phyloP scores from a whole-genome alignment of 2,888 invertebrate species.

The Candidula unifasciata region DNA sequence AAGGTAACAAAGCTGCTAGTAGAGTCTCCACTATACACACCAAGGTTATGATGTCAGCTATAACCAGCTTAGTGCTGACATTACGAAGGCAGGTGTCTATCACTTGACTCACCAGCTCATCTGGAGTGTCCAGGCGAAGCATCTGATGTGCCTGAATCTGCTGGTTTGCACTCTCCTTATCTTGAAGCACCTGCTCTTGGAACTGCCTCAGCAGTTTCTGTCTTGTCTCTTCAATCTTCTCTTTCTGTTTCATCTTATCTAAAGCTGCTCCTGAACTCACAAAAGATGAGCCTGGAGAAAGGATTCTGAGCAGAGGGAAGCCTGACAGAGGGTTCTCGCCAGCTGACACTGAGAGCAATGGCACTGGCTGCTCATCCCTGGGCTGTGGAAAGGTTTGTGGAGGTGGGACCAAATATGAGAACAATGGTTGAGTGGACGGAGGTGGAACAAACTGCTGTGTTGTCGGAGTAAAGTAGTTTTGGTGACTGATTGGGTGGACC shows the following conservation, averaged over 20 bases:
- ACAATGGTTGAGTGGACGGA: slow-evolving; percentile 2
- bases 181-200: slow-evolving; percentile 50
- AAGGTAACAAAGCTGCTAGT: too few relatives aligned
- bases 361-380: slow-evolving; percentile 37
- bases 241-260: neutral
- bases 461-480: neutral
- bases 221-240: slow-evolving; percentile 59
- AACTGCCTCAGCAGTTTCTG: slow-evolving; percentile 52
- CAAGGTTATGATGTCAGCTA: too few relatives aligned
- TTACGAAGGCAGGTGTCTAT: too few relatives aligned
- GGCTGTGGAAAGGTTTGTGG: slow-evolving; percentile 34
- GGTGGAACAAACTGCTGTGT: neutral
- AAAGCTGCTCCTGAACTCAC: slow-evolving; percentile 43
- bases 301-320: slow-evolving; percentile 56
- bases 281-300: slow-evolving; percentile 61
- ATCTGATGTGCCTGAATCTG: neutral
- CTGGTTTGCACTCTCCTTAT: slow-evolving; percentile 42
- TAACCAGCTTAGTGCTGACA: too few relatives aligned
- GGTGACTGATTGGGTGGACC: too few relatives aligned
- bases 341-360: slow-evolving; percentile 21
- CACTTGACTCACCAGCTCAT: neutral
- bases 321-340: neutral
- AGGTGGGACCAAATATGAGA: slow-evolving; percentile 38
- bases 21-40: too few relatives aligned
- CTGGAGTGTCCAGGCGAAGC: slow-evolving; percentile 12